Percentiles rank a stretch among this genome's conserved stretches.
Evolutionary conservation across 2,888 invertebrate genomes (phyloP).

Genomic region (Leucophenga montana): DNA sequence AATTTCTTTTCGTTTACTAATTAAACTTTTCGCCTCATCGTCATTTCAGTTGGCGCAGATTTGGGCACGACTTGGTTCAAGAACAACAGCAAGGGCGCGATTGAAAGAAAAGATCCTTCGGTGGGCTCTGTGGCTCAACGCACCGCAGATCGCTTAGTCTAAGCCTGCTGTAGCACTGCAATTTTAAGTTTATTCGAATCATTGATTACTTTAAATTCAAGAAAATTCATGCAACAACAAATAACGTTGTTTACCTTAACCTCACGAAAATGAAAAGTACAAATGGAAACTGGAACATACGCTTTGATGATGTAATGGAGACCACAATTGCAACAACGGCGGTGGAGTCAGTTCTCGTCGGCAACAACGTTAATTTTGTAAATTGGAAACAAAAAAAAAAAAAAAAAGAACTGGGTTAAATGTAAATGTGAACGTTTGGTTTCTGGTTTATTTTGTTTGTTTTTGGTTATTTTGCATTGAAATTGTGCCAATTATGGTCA

Average conservation of each 20-base stretch:
- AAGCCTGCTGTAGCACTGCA: not conserved
- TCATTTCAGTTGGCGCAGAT: constrained; percentile 61
- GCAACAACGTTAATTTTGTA: too few species aligned
- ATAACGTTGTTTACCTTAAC: not conserved
- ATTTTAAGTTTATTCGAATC: not conserved
- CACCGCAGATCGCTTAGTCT: constrained; percentile 59
- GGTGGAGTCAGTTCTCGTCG: too few species aligned
- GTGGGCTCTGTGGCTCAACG: constrained; percentile 60
- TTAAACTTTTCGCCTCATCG: constrained; percentile 35
- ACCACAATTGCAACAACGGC: too few species aligned
- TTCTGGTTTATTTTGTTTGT: constrained; percentile 14
- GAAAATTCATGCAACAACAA: not conserved
- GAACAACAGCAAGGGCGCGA: constrained; percentile 43
- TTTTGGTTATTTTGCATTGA: constrained; percentile 12
- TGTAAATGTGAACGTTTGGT: constrained; percentile 17
- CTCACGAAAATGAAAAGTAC: not conserved
- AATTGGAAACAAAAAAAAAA: too few species aligned
- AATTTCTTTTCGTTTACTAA: constrained; percentile 26
- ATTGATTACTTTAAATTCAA: not conserved
- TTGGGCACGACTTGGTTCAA: constrained; percentile 57
- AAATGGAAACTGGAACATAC: not conserved
- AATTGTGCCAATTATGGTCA: constrained; percentile 24
- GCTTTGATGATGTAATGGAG: not conserved
- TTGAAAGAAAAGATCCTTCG: constrained; percentile 41
- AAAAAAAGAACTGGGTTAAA: not conserved